Evolutionary conservation across 2,797 vertebrate species (phyloP).

Genomic region (Acrossocheilus wenchowensis): DNA sequence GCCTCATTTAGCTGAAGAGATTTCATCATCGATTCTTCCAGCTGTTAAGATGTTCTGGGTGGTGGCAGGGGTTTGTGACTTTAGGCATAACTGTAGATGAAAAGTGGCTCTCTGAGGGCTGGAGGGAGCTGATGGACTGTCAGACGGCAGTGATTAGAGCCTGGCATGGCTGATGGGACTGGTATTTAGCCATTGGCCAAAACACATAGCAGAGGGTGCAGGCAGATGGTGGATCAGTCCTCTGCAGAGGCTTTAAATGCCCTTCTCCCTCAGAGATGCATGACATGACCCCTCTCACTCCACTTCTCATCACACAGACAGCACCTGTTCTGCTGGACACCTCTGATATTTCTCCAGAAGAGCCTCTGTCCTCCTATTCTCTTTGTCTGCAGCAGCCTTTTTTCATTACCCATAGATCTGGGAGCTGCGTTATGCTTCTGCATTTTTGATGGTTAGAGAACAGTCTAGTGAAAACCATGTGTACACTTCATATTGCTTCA

Average conservation of each 20-base stretch:
- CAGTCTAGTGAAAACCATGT: constrained; percentile 47
- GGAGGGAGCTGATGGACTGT: constrained; percentile 55
- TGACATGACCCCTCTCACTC: constrained; percentile 30
- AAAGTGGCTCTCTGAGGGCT: constrained; percentile 2
- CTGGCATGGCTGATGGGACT: constrained; percentile 1
- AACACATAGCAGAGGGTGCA: constrained; percentile 53
- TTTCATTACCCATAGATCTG: constrained; percentile 62
- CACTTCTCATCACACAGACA: constrained; percentile 28
- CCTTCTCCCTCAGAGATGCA: constrained; percentile 44
- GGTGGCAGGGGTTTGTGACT: constrained; percentile 17
- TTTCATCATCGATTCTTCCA: constrained; percentile 23
- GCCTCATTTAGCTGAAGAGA: constrained; percentile 40
- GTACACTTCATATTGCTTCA: not conserved
- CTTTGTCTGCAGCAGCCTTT: constrained; percentile 61
- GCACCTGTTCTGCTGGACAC: constrained; percentile 57
- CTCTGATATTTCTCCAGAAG: constrained; percentile 43
- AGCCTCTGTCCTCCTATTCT: constrained; percentile 54
- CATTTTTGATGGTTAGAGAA: constrained; percentile 58
- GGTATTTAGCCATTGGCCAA: constrained; percentile 46
- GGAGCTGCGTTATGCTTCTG: constrained; percentile 54
- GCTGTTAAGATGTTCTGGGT: not conserved
- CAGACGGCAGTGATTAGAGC: constrained; percentile 52
- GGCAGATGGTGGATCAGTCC: constrained; percentile 77
- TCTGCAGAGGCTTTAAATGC: constrained; percentile 62
- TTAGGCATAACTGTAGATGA: constrained; percentile 30